Evolutionary conservation across 2,797 vertebrate genomes (phyloP), one percentile per base, ranked within the genome.

Genomic region (Platalea minor): DNA sequence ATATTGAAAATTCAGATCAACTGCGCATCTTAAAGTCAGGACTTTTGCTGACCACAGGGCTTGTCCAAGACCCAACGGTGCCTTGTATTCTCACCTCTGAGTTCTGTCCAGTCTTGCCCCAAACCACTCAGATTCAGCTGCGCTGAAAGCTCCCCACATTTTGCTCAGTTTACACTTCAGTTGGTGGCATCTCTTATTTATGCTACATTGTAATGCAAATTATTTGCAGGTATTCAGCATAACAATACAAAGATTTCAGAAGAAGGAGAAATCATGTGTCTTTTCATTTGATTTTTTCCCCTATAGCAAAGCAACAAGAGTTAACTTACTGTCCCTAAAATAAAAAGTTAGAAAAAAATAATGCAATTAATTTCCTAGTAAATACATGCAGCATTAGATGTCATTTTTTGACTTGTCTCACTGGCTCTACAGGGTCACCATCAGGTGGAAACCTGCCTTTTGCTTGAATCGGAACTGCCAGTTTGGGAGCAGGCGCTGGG

Each of bases 131-230:
- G n/a, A 67, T 81, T 59, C 0, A 0, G 4, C 31, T 61, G 43
- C 73, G 56, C 60, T 74, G 56, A 72, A 54, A 69, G n/a, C 45
- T 77, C 54, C 43, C 53, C 56, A 28, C 43, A 53, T 88, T 92
- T 89, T 59, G 28, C 60, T 85, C 80, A 64, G 83, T 85, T 90
- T 86, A 93, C 63, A 77, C 81, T 96, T 91, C 68, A 72, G 74
- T 12, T 48, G 50, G 46, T 73, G 77, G 54, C 68, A 93, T 78
- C 70, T 77, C 89, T 88, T 94, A 91, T 86, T 95, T 95, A 56
- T 46, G 21, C 35, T 41, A 41, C 86, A 88, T 80, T 96, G 72
- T 86, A 74, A 94, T 89, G 92, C 67, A 95, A 91, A 90, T 94
- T 75, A 13, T 87, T 83, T 80, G 74, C 91, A 91, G 70, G 75